phyloP scores from a whole-genome alignment of 2,888 invertebrate genomes.

The Cryptus viduatorius region DNA sequence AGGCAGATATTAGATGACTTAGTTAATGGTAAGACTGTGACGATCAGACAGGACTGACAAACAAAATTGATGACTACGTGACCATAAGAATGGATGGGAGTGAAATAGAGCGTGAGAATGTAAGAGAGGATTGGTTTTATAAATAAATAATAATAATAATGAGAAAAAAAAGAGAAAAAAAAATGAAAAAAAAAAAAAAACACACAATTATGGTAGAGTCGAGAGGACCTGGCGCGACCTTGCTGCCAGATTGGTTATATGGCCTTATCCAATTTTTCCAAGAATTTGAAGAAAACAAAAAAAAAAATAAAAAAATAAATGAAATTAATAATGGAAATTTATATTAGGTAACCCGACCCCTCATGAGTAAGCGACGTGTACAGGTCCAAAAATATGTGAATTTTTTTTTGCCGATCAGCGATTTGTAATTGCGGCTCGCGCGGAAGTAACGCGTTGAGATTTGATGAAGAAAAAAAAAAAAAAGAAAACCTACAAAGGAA shows the following conservation, averaged over 20 bases:
- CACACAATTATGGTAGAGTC: constrained; percentile 71
- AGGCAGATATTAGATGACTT: constrained; percentile 76
- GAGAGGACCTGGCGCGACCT: constrained; percentile 81
- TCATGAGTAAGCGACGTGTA: constrained; percentile 81
- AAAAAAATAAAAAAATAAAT: constrained; percentile 38
- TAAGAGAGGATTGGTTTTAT: constrained; percentile 80
- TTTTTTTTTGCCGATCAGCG: constrained; percentile 77
- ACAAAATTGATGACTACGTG: constrained; percentile 72
- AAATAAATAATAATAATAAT: constrained; percentile 73
- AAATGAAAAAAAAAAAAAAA: constrained; percentile 59
- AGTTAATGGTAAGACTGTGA: constrained; percentile 77
- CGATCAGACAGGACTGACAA: constrained; percentile 74
- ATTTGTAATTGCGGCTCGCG: constrained; percentile 81
- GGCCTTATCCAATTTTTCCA: constrained; percentile 85
- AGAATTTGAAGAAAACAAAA: constrained; percentile 75
- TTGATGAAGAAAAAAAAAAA: constrained; percentile 35
- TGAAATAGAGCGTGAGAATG: constrained; percentile 71
- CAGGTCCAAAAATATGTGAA: constrained; percentile 82
- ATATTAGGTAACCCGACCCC: constrained; percentile 80
- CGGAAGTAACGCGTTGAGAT: constrained; percentile 71
- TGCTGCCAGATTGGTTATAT: constrained; percentile 84
- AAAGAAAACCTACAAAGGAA: neutral
- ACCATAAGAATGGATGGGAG: constrained; percentile 76
- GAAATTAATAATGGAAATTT: constrained; percentile 80
- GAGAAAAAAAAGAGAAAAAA: constrained; percentile 69